Conservation (phyloP, 2,888 invertebrate species). For the Zaprionus lineosus region DNA sequence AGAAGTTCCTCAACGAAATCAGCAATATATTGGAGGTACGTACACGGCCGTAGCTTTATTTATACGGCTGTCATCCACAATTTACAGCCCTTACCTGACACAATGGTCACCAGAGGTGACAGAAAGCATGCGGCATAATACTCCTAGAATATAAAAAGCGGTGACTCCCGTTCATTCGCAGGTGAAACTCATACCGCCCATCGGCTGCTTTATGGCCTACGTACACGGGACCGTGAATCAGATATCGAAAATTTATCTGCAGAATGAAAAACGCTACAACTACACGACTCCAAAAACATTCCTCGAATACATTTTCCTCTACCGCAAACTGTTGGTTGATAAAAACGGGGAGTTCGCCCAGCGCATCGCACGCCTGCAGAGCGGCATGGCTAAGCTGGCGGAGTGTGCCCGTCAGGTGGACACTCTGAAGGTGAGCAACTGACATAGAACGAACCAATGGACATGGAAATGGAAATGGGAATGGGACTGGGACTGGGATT, state of each 20-base stretch:
- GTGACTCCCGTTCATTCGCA: conserved; percentile 77
- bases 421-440: conserved; percentile 87
- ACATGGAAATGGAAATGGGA: no score
- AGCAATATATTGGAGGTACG: conserved; percentile 88
- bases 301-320: conserved; percentile 95
- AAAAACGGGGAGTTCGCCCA: conserved; percentile 88
- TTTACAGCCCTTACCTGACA: conserved; percentile 58
- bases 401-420: conserved; percentile 94
- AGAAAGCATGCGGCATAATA: no score
- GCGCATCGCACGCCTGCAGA: conserved; percentile 92
- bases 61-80: conserved; percentile 38
- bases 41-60: conserved; percentile 27
- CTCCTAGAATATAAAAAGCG: no score
- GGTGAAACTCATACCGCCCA: conserved; percentile 86
- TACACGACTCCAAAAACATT: conserved; percentile 99
- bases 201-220: conserved; percentile 95
- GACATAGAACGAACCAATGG: conserved; percentile 20
- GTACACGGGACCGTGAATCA: conserved; percentile 95
- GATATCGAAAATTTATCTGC: conserved; percentile 91
- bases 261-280: conserved; percentile 95
- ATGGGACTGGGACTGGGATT: no score
- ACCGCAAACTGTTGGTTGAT: conserved; percentile 88
- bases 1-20: conserved; percentile 91
- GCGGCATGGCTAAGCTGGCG: conserved; percentile 93
- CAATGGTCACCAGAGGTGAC: conserved; percentile 29